Conservation (phyloP, 2,797 vertebrate genomes). For the Macropus fuliginosus region DNA sequence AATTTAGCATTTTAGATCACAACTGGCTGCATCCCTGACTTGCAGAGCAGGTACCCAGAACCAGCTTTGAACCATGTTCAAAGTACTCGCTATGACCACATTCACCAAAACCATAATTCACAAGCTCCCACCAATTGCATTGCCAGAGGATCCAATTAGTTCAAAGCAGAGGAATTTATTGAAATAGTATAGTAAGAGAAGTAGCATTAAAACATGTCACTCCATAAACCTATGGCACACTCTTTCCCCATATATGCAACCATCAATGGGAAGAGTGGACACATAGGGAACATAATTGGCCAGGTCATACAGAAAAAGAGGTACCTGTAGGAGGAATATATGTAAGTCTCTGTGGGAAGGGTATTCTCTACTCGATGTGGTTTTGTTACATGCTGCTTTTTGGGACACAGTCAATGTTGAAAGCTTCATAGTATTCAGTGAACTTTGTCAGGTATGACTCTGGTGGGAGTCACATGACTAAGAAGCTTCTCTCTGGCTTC, state of each 20-base stretch:
- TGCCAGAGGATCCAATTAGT: background rate
- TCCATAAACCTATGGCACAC: background rate
- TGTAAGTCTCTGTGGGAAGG: background rate
- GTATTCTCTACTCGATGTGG: background rate
- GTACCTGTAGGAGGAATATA: background rate
- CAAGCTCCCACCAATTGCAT: background rate
- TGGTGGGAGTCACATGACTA: background rate
- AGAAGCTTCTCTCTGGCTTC: background rate
- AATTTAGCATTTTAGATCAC: background rate
- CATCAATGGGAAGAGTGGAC: background rate
- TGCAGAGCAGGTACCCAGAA: background rate
- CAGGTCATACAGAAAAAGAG: background rate
- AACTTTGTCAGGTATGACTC: background rate
- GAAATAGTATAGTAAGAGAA: background rate
- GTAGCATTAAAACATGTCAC: background rate
- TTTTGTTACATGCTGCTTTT: background rate
- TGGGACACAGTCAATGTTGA: background rate
- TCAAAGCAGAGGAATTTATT: background rate
- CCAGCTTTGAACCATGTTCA: background rate
- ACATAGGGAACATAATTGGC: background rate
- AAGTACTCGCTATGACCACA: background rate
- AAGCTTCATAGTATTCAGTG: background rate
- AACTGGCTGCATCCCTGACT: background rate
- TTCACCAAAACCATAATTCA: background rate
- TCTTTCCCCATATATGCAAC: background rate